phyloP scores from a whole-genome alignment of 2,113 vertebrate genomes.

The Misgurnus mizolepis region DNA sequence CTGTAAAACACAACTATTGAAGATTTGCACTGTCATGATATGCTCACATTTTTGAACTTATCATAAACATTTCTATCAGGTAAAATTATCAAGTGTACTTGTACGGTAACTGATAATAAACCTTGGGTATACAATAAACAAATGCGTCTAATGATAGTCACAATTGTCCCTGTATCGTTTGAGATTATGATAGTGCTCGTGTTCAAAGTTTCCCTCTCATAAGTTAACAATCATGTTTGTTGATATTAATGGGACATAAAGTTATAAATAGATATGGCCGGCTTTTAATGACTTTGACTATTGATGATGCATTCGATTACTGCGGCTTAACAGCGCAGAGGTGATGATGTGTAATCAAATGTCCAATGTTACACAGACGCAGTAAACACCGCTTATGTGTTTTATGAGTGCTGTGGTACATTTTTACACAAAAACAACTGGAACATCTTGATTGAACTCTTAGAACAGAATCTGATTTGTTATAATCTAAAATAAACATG shows the following conservation, averaged over 20 bases:
- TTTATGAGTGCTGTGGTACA: not conserved
- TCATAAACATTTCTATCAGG: not conserved
- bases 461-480: not conserved
- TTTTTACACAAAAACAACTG: not conserved
- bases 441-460: not conserved
- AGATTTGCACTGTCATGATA: not conserved
- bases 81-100: not conserved
- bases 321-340: conserved; percentile 2
- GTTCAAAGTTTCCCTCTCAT: conserved; percentile 18
- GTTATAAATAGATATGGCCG: conserved; percentile 39
- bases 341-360: not conserved
- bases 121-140: not conserved
- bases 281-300: conserved; percentile 17
- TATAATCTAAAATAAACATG: not conserved
- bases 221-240: not conserved
- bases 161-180: not conserved
- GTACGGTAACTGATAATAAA: not conserved
- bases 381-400: not conserved
- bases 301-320: conserved; percentile 24
- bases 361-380: not conserved
- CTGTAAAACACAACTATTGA: no score
- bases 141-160: not conserved
- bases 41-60: not conserved
- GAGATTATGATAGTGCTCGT: conserved; percentile 1
- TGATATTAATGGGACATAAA: conserved; percentile 25